phyloP scores from a whole-genome alignment of 2,888 invertebrate species.

The Sussaba pulchella region DNA sequence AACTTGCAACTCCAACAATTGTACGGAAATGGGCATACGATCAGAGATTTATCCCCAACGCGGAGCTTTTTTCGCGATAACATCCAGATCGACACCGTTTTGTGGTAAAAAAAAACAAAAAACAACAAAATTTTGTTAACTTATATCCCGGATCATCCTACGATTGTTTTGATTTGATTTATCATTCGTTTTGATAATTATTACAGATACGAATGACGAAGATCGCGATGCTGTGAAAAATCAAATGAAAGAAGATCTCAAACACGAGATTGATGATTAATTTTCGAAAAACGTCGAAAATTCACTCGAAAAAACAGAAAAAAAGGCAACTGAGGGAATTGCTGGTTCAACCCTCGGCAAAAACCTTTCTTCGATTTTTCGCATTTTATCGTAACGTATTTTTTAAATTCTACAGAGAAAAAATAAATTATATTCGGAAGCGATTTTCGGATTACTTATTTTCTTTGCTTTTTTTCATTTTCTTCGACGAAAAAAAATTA shows the following conservation, averaged over 20 bases:
- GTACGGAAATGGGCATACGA: conserved; percentile 86
- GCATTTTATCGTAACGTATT: neutral
- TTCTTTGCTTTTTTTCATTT: too few relatives aligned
- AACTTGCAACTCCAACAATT: conserved; percentile 83
- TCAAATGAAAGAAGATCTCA: conserved; percentile 67
- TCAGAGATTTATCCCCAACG: conserved; percentile 83
- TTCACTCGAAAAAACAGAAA: neutral
- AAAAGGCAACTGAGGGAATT: neutral
- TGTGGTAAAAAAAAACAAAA: conserved; percentile 87
- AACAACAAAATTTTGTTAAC: too few relatives aligned
- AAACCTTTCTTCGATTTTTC: neutral
- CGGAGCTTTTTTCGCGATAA: conserved; percentile 86
- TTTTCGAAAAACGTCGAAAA: neutral
- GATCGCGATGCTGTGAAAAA: conserved; percentile 59
- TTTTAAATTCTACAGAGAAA: neutral
- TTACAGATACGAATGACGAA: conserved; percentile 68
- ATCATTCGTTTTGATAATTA: too few relatives aligned
- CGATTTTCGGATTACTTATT: neutral
- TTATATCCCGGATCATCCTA: too few relatives aligned
- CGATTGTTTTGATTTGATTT: too few relatives aligned
- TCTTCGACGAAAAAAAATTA: neutral
- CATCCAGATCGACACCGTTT: conserved; percentile 85
- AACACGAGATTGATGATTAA: conserved; percentile 41
- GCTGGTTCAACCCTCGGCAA: neutral
- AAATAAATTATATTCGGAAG: neutral